phyloP scores from a whole-genome alignment of 2,797 vertebrate genomes.

The Pipistrellus nathusii region DNA sequence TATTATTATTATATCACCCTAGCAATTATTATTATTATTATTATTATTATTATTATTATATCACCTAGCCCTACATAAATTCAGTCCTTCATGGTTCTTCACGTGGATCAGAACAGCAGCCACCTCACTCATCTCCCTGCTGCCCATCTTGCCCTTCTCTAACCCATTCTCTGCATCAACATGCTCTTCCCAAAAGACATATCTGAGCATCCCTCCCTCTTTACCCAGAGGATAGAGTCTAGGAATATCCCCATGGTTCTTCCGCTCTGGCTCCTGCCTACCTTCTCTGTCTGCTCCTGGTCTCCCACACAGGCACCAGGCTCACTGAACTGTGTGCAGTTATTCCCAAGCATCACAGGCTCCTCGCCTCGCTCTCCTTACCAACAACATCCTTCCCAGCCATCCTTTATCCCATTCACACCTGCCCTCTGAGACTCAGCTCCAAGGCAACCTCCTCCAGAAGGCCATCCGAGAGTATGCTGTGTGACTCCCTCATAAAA shows the following conservation, averaged over 20 bases:
- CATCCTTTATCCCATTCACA: neutral
- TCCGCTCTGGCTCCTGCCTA: neutral
- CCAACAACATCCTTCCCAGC: conserved; percentile 29
- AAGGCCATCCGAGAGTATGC: neutral
- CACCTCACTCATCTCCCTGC: neutral
- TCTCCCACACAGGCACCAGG: neutral
- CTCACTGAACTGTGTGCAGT: neutral
- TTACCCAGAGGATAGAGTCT: neutral
- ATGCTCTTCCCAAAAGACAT: neutral
- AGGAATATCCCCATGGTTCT: neutral
- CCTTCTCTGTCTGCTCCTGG: neutral
- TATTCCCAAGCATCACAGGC: neutral
- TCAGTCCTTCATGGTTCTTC: neutral
- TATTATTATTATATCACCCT: neutral
- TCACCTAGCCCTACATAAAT: neutral
- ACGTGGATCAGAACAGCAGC: neutral
- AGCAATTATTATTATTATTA: neutral
- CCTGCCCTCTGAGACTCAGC: neutral
- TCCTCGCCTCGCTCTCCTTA: neutral
- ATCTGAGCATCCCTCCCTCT: neutral
- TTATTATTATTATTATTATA: neutral
- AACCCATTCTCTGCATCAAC: neutral
- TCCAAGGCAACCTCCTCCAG: neutral
- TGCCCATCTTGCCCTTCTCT: neutral
- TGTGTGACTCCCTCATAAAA: neutral